These are phyloP conservation scores for Rhinichthys osculus DNA, from an alignment of 2,797 vertebrate genomes.

Conservation along the genomic window DNA sequence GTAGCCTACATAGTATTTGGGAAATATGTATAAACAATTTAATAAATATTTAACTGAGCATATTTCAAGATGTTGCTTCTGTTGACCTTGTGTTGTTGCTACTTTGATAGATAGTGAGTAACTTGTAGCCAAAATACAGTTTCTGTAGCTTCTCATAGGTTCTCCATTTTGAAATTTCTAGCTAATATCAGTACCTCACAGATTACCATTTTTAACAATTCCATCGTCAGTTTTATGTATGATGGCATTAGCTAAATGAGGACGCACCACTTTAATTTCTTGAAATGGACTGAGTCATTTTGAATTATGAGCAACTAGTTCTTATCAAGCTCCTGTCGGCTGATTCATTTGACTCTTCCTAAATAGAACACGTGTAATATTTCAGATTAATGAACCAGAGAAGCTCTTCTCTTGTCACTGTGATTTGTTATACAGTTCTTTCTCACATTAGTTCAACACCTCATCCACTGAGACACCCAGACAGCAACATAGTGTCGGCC, in stretches of 20 bases:
- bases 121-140: not conserved
- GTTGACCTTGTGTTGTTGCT: not conserved
- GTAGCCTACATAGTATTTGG: not conserved
- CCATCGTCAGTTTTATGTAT: not conserved
- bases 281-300: not conserved
- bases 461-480: not conserved
- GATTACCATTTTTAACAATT: not conserved
- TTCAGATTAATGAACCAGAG: not conserved
- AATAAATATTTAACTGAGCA: not conserved
- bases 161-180: not conserved
- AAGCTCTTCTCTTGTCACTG: not conserved
- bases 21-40: not conserved
- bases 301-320: constrained; percentile 12
- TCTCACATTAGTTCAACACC: not conserved
- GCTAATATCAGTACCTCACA: not conserved
- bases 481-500: no score
- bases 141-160: not conserved
- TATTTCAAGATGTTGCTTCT: not conserved
- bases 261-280: not conserved
- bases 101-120: not conserved
- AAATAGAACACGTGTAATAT: not conserved
- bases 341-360: constrained; percentile 14
- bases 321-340: not conserved
- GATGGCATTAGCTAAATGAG: not conserved
- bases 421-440: not conserved